Conservation (phyloP, 2,113 vertebrate genomes). For the Calonectris borealis region DNA sequence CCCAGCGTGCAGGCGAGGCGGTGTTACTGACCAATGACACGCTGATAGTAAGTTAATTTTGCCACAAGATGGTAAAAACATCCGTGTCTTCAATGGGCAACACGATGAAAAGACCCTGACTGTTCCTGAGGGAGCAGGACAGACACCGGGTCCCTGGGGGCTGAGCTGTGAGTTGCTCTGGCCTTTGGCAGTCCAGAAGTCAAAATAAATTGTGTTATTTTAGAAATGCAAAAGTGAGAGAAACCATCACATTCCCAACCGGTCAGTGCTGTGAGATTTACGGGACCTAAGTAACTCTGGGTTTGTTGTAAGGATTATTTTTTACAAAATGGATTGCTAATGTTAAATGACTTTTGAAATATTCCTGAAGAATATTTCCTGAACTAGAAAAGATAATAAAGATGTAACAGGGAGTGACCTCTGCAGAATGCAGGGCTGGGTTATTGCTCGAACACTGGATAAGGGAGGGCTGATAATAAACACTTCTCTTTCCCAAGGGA, state of each 20-base stretch:
- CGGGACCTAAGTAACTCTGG: neutral
- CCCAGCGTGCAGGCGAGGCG: neutral
- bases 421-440: neutral
- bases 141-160: neutral
- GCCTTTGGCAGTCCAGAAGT: neutral
- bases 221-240: neutral
- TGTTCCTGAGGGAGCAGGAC: neutral
- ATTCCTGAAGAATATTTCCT: neutral
- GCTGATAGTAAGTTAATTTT: neutral
- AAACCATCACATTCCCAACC: neutral
- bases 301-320: neutral
- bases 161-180: neutral
- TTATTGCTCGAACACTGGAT: neutral
- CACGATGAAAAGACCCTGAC: neutral
- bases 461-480: neutral
- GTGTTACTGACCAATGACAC: too few relatives aligned
- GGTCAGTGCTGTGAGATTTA: neutral
- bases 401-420: neutral
- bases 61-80: neutral
- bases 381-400: neutral
- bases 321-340: neutral
- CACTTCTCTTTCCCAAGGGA: neutral
- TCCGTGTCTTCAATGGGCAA: neutral
- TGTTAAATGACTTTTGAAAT: neutral
- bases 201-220: neutral